A percentile compares a stretch with the other conserved stretches of the same genome.
Evolutionary conservation across 2,888 invertebrate genomes (phyloP).

Genomic region (Acronicta alni): DNA sequence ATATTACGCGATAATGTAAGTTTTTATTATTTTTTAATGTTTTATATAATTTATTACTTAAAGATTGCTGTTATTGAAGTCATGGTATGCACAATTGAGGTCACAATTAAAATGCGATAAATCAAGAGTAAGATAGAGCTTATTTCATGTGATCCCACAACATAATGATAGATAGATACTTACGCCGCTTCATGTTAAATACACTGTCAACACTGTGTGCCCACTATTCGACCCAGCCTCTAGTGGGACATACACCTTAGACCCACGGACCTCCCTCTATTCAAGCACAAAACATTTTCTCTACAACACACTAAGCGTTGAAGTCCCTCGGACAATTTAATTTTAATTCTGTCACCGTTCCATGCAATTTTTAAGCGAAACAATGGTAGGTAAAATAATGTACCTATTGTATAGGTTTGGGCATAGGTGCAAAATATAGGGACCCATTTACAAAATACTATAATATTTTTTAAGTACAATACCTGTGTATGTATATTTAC

Average conservation of each 20-base stretch:
- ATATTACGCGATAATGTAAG: no score
- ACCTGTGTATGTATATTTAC: constrained; percentile 25
- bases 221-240: constrained; percentile 73
- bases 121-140: constrained; percentile 75
- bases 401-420: constrained; percentile 34
- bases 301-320: constrained; percentile 86
- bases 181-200: constrained; percentile 74
- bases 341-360: constrained; percentile 79
- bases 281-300: constrained; percentile 78
- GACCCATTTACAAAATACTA: not conserved
- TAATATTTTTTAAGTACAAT: not conserved
- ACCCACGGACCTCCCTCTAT: constrained; percentile 71
- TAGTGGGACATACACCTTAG: constrained; percentile 70
- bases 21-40: no score
- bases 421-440: constrained; percentile 51
- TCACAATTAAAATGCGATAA: constrained; percentile 73
- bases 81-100: constrained; percentile 65
- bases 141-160: constrained; percentile 81
- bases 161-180: constrained; percentile 81
- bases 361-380: constrained; percentile 82
- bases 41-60: no score
- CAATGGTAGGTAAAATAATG: constrained; percentile 63
- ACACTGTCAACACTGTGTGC: constrained; percentile 70
- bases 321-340: constrained; percentile 69
- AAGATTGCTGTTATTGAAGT: no score